Evolutionary conservation across 30 jellyfish, hydroid and myxozoan genomes (phyloP), one percentile per base, ranked within the genome.

Genomic region (Hydractinia symbiolongicarpus): DNA sequence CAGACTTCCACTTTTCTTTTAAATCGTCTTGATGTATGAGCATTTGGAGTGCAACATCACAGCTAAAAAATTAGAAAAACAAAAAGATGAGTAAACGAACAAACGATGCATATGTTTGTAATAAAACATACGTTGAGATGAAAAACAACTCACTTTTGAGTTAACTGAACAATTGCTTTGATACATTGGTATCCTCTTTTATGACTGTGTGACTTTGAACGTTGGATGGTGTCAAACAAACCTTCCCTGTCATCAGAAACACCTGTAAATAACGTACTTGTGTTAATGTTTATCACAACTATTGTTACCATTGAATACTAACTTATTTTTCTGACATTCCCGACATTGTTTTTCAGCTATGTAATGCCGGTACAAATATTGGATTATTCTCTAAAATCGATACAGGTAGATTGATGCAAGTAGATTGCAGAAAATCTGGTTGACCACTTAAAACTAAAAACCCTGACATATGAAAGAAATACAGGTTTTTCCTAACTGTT

Each of bases 171-270:
- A 67, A 91, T 82, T 53, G 96, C 96, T 73, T 91, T 91, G 72
- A 91, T 91, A 76, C 98, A 91, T 77, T 91, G 98, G 82, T 91
- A 91, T 16, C 98, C 95, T 57, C 98, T 57, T 67, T 91, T 91
- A 70, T 91, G 98, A 66, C 98, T 91, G 92, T 91, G 98, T 4
- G 95, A 90, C 75, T 86, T 91, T 10, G 98, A 91, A 7, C 98
- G 90, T 73, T 91, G 96, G 5, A 91, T 91, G 5, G 98, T 91
- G 79, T 83, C 98, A 76, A 91, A 91, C 8, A 91, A 84, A 4
- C 98, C 98, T 67, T 91, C 98, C 5, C 98, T 88, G 71, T 91
- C 98, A 76, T 91, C 98, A 53, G 98, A 91, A 44, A 91, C 98
- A 56, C 98, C 98, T 91, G 58, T 5, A 77, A 54, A 54, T 0